phyloP scores from a whole-genome alignment of 2,888 invertebrate genomes.

The Agrotis clavis region DNA sequence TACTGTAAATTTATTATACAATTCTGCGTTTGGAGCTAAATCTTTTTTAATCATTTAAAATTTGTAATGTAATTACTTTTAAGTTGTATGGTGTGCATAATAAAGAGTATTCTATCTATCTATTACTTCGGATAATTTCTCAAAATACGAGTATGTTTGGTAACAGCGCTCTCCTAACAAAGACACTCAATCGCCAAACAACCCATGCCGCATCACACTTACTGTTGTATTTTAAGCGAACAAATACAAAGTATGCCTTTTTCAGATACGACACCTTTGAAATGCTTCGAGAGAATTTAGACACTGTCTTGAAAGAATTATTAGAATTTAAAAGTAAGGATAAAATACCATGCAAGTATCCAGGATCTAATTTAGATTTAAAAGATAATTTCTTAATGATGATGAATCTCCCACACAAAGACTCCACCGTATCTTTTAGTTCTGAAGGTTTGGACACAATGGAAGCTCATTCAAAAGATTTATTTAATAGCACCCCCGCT shows the following conservation, averaged over 20 bases:
- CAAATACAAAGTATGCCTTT: neutral
- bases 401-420: slow-evolving; percentile 40
- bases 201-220: neutral
- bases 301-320: slow-evolving; percentile 93
- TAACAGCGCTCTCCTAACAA: too few species aligned
- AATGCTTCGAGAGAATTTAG: slow-evolving; percentile 95
- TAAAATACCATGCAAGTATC: slow-evolving; percentile 76
- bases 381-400: slow-evolving; percentile 74
- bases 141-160: too few species aligned
- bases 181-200: too few species aligned
- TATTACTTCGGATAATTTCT: too few species aligned
- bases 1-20: neutral
- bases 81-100: too few species aligned
- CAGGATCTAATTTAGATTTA: slow-evolving; percentile 81
- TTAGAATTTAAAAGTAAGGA: slow-evolving; percentile 90
- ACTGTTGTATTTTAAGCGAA: neutral
- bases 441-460: slow-evolving; percentile 64
- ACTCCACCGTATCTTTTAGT: slow-evolving; percentile 29
- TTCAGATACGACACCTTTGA: slow-evolving; percentile 96
- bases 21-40: too few species aligned
- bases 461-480: slow-evolving; percentile 64
- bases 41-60: too few species aligned
- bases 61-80: too few species aligned
- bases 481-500: slow-evolving; percentile 15
- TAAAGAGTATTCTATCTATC: too few species aligned